Base-by-base conservation (phyloP, 1,140 invertebrate genomes). In the Diuraphis noxia region DNA sequence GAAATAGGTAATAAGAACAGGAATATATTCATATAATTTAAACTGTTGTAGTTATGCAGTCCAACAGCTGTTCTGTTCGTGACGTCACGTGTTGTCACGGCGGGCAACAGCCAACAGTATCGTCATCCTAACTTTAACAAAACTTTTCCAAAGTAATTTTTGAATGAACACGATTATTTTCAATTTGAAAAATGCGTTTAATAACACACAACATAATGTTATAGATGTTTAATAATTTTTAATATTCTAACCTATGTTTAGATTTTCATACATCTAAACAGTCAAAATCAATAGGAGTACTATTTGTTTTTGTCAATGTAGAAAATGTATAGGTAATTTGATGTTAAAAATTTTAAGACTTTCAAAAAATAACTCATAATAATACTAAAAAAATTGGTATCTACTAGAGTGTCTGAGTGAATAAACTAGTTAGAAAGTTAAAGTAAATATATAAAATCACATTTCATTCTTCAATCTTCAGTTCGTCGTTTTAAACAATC, bases 21-120 rank as follows among this genome's bases (percentile, higher is more conserved):
- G 19, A 79, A 81, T n/a, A 81, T n/a, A 40, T 41, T 41, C 40
- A 41, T 41, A 72, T n/a, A 82, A 25, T 82, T n/a, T 25, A 41
- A 19, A 63, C 49, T 63, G 56, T 34, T 19, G 63, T 63, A 40
- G 63, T 89, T 89, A 89, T 40, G 88, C 17, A 43, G 30, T 79
- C 72, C 30, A 30, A 90, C 88, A 90, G 88, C 88, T 90, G 88
- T 90, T 90, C 88, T 90, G 88, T 90, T 90, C n/a, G 77, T 90
- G 88, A 90, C 88, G 88, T 90, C 88, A 90, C 88, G 77, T 23
- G 40, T 77, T 81, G 88, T 56, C 41, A 79, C 72, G 36, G 72
- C 34, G 21, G 72, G 72, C 72, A 30, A 36, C 34, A 41, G 40
- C 82, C 40, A n/a, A 40, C 79, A 38, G 23, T 25, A 5, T 40